Base-by-base conservation (phyloP, 2,888 invertebrate species). In the Acanthosoma haemorrhoidale region DNA sequence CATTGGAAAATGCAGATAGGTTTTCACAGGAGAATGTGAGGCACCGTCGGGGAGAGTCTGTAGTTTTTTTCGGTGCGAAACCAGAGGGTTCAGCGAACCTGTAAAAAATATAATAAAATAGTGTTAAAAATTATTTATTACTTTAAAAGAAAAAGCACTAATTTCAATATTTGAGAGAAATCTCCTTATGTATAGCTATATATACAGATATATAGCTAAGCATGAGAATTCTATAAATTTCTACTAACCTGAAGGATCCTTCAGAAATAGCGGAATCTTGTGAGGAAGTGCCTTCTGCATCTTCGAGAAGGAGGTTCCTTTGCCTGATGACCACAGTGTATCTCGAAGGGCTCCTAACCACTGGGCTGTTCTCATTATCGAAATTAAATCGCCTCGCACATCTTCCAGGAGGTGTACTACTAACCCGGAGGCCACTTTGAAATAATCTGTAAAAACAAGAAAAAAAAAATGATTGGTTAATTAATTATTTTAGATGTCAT, bases 81-180 rank as follows among this genome's bases (percentile, higher is more conserved):
- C 80, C 80, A 51, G 78, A 73, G 0, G 83, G 83, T 73, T 81
- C 80, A 0, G 78, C 78, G 73, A 82, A 82, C 67, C 79, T 79
- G 70, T n/a, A n/a, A n/a, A n/a, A n/a, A n/a, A n/a, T n/a, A n/a
- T n/a, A n/a, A n/a, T n/a, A 41, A 15, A 41, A 41, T 5, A 9
- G 16, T n/a, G 41, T 13, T 41, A n/a, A 41, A 5, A 9, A 9
- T 9, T 9, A 36, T 36, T 11, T 9, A 36, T 9, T 36, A 36
- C 36, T 36, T 36, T 36, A 9, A 11, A 36, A 11, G 36, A 11
- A 11, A 36, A 11, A 36, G 11, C 6, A 9, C 13, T 36, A 36
- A 36, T 9, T 9, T 9, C 13, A 6, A 9, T 9, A 36, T 9
- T 36, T 36, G 36, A 36, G 36, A 6, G 6, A 9, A 9, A 36